Evolutionary conservation across 2,888 invertebrate species (phyloP).

Genomic region (Zygaena filipendulae): DNA sequence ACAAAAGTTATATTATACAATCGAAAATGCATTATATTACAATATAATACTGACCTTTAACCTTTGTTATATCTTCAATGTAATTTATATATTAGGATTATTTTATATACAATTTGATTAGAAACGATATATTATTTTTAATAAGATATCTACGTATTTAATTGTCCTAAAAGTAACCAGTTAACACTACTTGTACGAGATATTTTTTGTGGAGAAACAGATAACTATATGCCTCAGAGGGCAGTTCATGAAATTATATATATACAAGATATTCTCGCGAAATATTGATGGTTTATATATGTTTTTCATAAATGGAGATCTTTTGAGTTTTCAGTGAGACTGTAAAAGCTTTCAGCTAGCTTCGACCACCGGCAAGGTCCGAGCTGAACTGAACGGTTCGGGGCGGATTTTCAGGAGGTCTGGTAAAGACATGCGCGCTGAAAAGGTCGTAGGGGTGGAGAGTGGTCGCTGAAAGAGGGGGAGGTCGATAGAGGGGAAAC

Average conservation of each 20-base stretch:
- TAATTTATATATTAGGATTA: too few species aligned
- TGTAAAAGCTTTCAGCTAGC: conserved; percentile 21
- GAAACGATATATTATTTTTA: too few species aligned
- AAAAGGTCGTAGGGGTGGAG: conserved; percentile 39
- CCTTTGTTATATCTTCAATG: too few species aligned
- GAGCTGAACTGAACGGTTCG: conserved; percentile 30
- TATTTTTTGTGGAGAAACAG: conserved; percentile 58
- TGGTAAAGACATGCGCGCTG: conserved; percentile 37
- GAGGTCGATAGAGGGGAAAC: conserved; percentile 25
- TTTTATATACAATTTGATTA: too few species aligned
- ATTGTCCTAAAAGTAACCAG: too few species aligned
- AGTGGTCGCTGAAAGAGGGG: conserved; percentile 25
- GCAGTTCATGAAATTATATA: conserved; percentile 36
- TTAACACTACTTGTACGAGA: conserved; percentile 54
- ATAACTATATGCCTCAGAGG: conserved; percentile 45
- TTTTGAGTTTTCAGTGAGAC: conserved; percentile 12
- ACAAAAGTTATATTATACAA: too few species aligned
- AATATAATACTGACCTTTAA: conserved; percentile 24
- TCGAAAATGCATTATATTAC: conserved; percentile 13
- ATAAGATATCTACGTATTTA: too few species aligned
- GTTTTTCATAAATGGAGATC: conserved; percentile 62
- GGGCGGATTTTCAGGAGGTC: conserved; percentile 23
- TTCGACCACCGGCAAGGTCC: conserved; percentile 23
- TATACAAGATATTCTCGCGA: conserved; percentile 22
- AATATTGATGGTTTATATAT: conserved; percentile 33